Base-by-base conservation (phyloP, 2,888 invertebrate genomes). In the Lasioglossum zephyrum region DNA sequence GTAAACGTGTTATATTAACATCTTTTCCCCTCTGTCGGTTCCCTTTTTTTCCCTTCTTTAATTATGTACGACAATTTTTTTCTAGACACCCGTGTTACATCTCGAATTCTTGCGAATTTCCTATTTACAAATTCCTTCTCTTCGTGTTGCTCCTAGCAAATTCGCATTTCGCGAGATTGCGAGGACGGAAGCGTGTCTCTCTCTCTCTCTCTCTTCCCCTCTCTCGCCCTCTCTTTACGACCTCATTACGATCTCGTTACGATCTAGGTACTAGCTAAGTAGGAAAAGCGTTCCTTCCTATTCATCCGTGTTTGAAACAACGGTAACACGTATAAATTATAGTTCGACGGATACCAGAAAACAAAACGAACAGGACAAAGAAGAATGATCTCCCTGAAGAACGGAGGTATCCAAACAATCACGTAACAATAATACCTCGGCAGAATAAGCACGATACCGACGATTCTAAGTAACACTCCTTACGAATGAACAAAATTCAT, bases 1-100 rank as follows among this genome's bases (percentile, higher is more conserved):
- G 92, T 91, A 90, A 63, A 88, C 89, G 89, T 87, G 88, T 93
- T 92, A 93, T 90, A 93, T 92, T 92, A 94, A 92, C 89, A 93
- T 93, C 91, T 81, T 63, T 70, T 76, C 31, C 69, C 60, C 31
- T 63, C 16, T 16, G 60, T 16, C 26, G 60, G 16, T 69, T 69
- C 69, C 69, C 36, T 31, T 91, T 69, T 82, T 47, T 57, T 92
- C 69, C 53, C 57, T 78, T 86, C 83, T 83, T 86, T 60, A 26
- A 86, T 86, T 83, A 85, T 57, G 60, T 74, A 70, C 39, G 77
- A 77, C 76, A 77, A 73, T 76, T 44, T 76, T 76, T 79, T 72
- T 63, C 73, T 86, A 86, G 76, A 82, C 70, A 79, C 69, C 47
- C 74, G 60, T 63, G 69, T 77, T 79, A 63, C 22, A 85, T 82